Percentiles rank a stretch among this genome's conserved stretches.
Conservation (phyloP, 2,888 invertebrate species). For the Caenorhabditis sp. region DNA sequence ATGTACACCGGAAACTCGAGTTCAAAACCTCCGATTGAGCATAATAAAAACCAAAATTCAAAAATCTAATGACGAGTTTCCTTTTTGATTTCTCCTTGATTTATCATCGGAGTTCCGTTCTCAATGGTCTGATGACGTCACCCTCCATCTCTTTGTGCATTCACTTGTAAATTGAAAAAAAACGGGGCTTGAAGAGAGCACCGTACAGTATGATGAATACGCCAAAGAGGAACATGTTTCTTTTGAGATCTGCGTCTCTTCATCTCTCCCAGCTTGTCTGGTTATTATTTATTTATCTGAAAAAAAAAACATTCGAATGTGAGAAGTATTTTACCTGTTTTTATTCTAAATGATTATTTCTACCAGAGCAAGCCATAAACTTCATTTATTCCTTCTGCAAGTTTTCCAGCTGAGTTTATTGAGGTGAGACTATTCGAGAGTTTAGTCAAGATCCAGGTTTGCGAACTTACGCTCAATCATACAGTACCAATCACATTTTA, state of each 20-base stretch:
- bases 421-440: conserved; percentile 16
- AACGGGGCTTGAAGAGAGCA: conserved; percentile 14
- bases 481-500: not conserved
- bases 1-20: not conserved
- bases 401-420: conserved; percentile 34
- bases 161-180: conserved; percentile 44
- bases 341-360: conserved; percentile 44
- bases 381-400: conserved; percentile 40
- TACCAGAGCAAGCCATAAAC: conserved; percentile 45
- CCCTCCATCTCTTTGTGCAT: conserved; percentile 28
- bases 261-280: not conserved
- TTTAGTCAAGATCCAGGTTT: not conserved
- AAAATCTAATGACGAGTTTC: conserved; percentile 31
- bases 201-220: conserved; percentile 53
- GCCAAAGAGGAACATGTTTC: conserved; percentile 22
- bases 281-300: conserved; percentile 48
- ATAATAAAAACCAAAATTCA: conserved; percentile 27
- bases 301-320: conserved; percentile 16
- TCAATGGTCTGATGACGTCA: conserved; percentile 48
- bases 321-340: conserved; percentile 4
- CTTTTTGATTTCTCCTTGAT: conserved; percentile 39
- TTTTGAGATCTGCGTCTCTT: conserved; percentile 36
- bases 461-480: not conserved
- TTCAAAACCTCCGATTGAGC: not conserved
- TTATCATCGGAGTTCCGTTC: conserved; percentile 27